Conservation (phyloP, 2,113 vertebrate genomes). For the Gracilinanus agilis region DNA sequence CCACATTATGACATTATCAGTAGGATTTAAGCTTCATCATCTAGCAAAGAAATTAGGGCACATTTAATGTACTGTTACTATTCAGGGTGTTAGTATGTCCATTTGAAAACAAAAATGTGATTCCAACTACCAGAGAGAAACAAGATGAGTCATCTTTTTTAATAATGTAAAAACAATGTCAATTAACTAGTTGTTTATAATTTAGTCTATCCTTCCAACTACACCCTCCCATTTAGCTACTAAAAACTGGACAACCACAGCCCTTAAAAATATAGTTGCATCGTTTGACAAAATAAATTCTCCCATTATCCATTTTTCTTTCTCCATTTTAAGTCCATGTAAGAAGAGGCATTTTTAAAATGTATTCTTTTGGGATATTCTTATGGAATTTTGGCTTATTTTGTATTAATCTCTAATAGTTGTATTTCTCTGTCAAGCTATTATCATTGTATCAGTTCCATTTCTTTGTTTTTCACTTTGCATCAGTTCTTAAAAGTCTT, state of each 20-base stretch:
- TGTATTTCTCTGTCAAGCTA: not conserved
- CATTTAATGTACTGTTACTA: not conserved
- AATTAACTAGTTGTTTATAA: not conserved
- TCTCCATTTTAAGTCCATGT: not conserved
- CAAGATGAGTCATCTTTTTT: not conserved
- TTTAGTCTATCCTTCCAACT: not conserved
- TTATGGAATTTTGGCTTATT: slow-evolving; percentile 51
- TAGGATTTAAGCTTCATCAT: slow-evolving; percentile 59
- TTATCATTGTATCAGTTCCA: not conserved
- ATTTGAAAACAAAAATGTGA: slow-evolving; percentile 29
- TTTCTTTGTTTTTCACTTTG: not conserved
- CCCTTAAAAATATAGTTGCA: not conserved
- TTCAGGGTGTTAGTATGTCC: not conserved
- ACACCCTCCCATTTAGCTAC: not conserved
- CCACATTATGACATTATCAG: slow-evolving; percentile 43
- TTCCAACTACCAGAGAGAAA: not conserved
- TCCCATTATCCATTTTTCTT: not conserved
- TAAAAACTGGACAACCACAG: slow-evolving; percentile 9
- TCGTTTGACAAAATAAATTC: not conserved
- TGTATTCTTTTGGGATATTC: not conserved
- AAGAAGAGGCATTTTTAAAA: not conserved
- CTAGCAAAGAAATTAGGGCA: slow-evolving; percentile 18
- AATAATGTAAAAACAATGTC: not conserved
- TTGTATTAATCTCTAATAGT: not conserved
- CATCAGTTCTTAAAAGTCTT: not conserved